A percentile compares a stretch with the other conserved stretches of the same genome.
phyloP scores from a whole-genome alignment of 23 tunicate species.

The Styela clava region DNA sequence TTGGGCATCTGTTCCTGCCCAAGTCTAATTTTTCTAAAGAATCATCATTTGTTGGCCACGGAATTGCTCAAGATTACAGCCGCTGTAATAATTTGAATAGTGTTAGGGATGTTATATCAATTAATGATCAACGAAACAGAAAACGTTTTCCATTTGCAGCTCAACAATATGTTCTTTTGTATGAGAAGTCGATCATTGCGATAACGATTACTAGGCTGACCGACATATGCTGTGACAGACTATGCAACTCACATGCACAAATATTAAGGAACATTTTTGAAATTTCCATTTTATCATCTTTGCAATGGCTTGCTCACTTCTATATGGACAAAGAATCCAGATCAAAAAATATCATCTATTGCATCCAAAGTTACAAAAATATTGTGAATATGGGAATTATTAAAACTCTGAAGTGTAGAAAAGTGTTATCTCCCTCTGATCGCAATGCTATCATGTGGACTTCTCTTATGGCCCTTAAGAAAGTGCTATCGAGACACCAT shows the following conservation, averaged over 20 bases:
- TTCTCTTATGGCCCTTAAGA: neutral
- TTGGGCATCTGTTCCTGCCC: slow-evolving; percentile 29
- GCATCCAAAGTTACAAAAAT: slow-evolving; percentile 8
- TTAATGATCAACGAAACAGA: neutral
- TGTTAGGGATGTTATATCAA: slow-evolving; percentile 10
- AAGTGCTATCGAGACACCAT: neutral
- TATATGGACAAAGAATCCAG: neutral
- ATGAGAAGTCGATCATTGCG: slow-evolving; percentile 3
- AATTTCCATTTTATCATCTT: neutral
- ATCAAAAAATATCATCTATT: neutral
- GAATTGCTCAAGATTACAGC: neutral
- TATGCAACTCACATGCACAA: slow-evolving; percentile 6
- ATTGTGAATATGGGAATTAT: neutral
- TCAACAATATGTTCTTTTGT: neutral
- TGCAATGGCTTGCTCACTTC: slow-evolving; percentile 29
- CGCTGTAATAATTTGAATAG: slow-evolving; percentile 5
- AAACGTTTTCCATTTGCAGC: neutral
- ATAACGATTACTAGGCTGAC: neutral
- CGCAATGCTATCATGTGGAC: neutral
- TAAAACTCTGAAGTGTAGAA: neutral
- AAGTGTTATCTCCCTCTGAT: neutral
- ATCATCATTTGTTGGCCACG: slow-evolving; percentile 14
- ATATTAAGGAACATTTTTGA: slow-evolving; percentile 12
- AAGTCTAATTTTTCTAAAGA: neutral
- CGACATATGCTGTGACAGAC: slow-evolving; percentile 5